phyloP scores from a whole-genome alignment of 2,888 invertebrate species.

The Monoplex corrugatus region DNA sequence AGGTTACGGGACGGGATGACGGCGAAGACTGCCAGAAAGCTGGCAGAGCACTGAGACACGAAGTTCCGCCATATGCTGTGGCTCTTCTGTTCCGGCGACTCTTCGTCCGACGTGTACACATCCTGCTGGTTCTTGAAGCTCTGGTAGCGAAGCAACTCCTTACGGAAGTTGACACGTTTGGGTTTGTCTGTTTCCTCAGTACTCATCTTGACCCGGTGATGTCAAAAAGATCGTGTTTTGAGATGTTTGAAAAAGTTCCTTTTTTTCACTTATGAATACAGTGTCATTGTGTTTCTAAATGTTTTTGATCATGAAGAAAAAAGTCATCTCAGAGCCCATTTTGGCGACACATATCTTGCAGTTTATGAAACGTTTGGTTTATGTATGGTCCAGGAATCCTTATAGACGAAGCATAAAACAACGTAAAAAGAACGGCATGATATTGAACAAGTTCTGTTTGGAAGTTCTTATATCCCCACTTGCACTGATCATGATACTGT shows the following conservation, averaged over 20 bases:
- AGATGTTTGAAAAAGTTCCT: too few species aligned
- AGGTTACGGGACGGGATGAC: conserved; percentile 66
- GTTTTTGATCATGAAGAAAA: background rate
- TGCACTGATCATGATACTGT: too few species aligned
- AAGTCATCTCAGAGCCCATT: background rate
- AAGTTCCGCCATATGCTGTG: conserved; percentile 60
- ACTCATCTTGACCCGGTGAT: background rate
- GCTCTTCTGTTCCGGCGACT: conserved; percentile 52
- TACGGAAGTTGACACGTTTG: conserved; percentile 53
- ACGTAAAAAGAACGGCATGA: too few species aligned
- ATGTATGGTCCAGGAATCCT: too few species aligned
- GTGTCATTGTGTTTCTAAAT: background rate
- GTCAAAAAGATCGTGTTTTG: background rate
- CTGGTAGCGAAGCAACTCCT: conserved; percentile 55
- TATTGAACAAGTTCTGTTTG: too few species aligned
- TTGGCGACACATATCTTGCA: background rate
- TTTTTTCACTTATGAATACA: background rate
- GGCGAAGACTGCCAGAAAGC: conserved; percentile 59
- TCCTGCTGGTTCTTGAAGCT: conserved; percentile 51
- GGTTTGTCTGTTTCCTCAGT: conserved; percentile 48
- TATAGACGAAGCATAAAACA: too few species aligned
- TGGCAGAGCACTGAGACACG: conserved; percentile 58
- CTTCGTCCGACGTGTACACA: conserved; percentile 49
- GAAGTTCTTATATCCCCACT: too few species aligned
- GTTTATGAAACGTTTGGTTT: background rate